Conservation (phyloP, 2,888 invertebrate species). For the Cephus rjabovi region DNA sequence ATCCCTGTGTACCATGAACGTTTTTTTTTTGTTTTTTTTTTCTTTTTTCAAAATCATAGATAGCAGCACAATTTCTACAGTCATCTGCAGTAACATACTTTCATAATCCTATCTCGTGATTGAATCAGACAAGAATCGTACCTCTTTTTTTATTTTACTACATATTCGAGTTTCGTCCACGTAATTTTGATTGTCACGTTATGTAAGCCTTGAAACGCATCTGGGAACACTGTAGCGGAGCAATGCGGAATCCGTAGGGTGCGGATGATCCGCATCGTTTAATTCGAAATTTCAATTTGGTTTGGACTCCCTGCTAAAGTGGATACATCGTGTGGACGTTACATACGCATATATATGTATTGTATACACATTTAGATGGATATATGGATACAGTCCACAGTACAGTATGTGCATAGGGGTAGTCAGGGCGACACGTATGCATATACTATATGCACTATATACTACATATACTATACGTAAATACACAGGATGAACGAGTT, state of each 20-base stretch:
- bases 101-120: neutral
- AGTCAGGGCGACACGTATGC: neutral
- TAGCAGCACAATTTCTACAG: neutral
- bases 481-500: constrained; percentile 21
- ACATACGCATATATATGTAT: neutral
- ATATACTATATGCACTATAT: neutral
- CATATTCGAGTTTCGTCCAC: neutral
- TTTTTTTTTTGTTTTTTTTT: too few species aligned
- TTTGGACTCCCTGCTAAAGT: constrained; percentile 42
- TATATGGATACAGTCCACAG: neutral
- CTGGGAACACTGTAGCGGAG: constrained; percentile 14
- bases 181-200: neutral
- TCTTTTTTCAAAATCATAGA: neutral
- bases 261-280: constrained; percentile 46
- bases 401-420: neutral
- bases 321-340: constrained; percentile 25
- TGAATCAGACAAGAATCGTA: neutral
- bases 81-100: neutral
- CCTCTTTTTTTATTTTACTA: neutral
- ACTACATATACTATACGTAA: neutral
- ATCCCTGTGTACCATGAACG: too few species aligned
- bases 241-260: neutral
- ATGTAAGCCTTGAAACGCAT: constrained; percentile 33
- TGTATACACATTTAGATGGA: neutral
- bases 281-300: constrained; percentile 60